Conservation (phyloP, 1,140 invertebrate genomes). For the Ruditapes philippinarum region DNA sequence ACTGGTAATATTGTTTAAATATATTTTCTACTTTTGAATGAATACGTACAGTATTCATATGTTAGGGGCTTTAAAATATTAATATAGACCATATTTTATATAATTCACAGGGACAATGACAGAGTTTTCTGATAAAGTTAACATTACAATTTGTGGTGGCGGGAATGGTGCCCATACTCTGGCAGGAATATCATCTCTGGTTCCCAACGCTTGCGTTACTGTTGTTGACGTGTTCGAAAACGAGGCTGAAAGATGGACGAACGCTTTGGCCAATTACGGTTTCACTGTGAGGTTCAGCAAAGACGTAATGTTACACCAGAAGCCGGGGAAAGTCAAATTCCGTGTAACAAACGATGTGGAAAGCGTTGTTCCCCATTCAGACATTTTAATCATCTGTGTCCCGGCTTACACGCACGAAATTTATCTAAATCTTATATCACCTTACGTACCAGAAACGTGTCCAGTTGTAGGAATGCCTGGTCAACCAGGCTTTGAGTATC, state of each 20-base stretch:
- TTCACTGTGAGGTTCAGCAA: conserved; percentile 46
- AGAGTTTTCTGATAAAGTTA: conserved; percentile 48
- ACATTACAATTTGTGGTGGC: conserved; percentile 72
- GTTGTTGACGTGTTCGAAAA: conserved; percentile 74
- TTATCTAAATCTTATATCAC: conserved; percentile 69
- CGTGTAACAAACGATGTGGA: conserved; percentile 64
- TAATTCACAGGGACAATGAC: conserved; percentile 70
- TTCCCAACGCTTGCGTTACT: conserved; percentile 62
- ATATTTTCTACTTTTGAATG: no score
- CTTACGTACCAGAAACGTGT: conserved; percentile 54
- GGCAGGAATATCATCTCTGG: conserved; percentile 72
- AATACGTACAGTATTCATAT: no score
- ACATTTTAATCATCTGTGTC: conserved; percentile 70
- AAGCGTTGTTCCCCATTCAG: conserved; percentile 47
- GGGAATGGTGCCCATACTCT: conserved; percentile 77
- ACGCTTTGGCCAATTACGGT: conserved; percentile 29
- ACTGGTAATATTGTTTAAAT: no score
- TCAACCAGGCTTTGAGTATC: conserved; percentile 77
- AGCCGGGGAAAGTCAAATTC: conserved; percentile 48
- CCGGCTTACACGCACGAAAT: conserved; percentile 72
- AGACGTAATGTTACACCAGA: neutral
- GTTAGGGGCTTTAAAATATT: no score
- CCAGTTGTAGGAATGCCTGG: conserved; percentile 43
- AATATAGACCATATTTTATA: no score
- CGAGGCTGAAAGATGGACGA: conserved; percentile 76